Evolutionary conservation across 1,140 invertebrate genomes (phyloP).

Genomic region (Euwallacea similis): DNA sequence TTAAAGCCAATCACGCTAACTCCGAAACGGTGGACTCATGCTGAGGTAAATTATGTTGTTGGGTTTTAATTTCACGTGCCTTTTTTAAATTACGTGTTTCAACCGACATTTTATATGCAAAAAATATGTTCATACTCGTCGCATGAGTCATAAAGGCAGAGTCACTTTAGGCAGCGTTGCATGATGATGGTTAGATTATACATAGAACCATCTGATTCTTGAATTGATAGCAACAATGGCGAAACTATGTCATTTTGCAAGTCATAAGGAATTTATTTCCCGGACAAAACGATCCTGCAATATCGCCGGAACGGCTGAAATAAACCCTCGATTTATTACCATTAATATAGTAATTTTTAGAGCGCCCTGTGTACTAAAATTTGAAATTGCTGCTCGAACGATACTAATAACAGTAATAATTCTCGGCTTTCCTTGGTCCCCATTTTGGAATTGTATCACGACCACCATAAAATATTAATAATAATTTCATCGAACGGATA

Average conservation of each 20-base stretch:
- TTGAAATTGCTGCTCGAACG: slow-evolving; percentile 18
- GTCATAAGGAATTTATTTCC: neutral
- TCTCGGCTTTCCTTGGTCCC: neutral
- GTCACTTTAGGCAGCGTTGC: too few relatives aligned
- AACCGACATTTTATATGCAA: too few relatives aligned
- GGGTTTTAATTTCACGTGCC: neutral
- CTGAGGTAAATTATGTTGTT: neutral
- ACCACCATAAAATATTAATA: slow-evolving; percentile 33
- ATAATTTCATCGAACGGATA: slow-evolving; percentile 32
- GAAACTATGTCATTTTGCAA: neutral
- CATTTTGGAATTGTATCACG: slow-evolving; percentile 27
- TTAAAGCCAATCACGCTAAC: slow-evolving; percentile 3
- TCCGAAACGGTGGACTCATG: neutral
- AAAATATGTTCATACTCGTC: too few relatives aligned
- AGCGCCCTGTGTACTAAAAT: slow-evolving; percentile 13
- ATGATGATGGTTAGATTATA: too few relatives aligned
- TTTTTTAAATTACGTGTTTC: too few relatives aligned
- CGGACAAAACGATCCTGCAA: neutral
- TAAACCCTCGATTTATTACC: slow-evolving; percentile 14
- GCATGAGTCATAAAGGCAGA: too few relatives aligned
- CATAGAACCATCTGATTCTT: too few relatives aligned
- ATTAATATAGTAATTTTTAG: slow-evolving; percentile 11
- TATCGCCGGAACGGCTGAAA: slow-evolving; percentile 12
- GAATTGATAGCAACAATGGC: too few relatives aligned
- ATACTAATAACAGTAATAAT: slow-evolving; percentile 23